Base-by-base conservation (phyloP, 2,888 invertebrate genomes). In the Nezara viridula region DNA sequence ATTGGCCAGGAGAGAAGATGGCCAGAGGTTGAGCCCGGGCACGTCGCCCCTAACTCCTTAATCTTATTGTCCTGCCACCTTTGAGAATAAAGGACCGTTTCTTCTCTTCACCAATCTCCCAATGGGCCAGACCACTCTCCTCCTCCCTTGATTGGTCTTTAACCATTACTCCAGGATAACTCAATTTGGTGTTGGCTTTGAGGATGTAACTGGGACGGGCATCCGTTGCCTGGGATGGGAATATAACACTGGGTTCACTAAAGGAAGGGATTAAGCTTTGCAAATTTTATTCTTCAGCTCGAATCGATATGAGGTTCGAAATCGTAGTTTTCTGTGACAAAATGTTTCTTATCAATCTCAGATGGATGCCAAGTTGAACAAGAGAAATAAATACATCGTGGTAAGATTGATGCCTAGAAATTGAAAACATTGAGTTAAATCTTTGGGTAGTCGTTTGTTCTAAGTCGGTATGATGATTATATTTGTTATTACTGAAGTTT, bases 81-180 rank as follows among this genome's bases (percentile, higher is more conserved):
- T 81, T 44, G 44, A 81, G 81, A 81, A 81, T 81, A 81, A 81
- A 81, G 81, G 81, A 47, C 81, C 81, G 81, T 44, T 81, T 81
- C 81, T 81, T 81, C 81, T 47, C 81, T 81, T 47, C 44, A 44
- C 81, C 81, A 81, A 81, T 81, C 81, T 44, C 81, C 81, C 81
- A 44, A 81, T 81, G 81, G 81, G 81, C 81, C 44, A 44, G 81
- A 47, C 81, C 81, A 81, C 81, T 81, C 81, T 81, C 44, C 81
- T n/a, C n/a, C 81, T 16, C n/a, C 81, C 40, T n/a, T 81, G 81
- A 81, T 81, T 81, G 40, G 44, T 81, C 44, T 81, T 81, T 81
- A 81, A 81, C 40, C 81, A n/a, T 47, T 81, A 47, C 81, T 47
- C 81, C 24, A 16, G 81, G 81, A 81, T 81, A 81, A 81, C 81